Evolutionary conservation across 2,113 vertebrate species (phyloP), one percentile per base, ranked within the genome.

Genomic region (Australoheros scitulus): DNA sequence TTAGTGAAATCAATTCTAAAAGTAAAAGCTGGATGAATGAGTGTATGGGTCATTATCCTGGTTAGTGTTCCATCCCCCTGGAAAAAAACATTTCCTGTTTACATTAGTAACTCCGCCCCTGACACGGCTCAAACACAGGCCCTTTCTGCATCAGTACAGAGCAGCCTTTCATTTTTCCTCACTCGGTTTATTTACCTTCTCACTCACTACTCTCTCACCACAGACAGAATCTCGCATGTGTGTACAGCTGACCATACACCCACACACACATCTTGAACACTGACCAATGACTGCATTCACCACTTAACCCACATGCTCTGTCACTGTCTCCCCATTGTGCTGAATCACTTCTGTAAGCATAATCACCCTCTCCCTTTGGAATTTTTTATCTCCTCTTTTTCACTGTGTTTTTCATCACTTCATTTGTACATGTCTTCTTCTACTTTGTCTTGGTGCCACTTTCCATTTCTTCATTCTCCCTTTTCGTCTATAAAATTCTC

Each of bases 61-160:
- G 55, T 80, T 17, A 36, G 29, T 78, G 92, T 80, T 68, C 85
- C 81, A n/a, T 26, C 57, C 83, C 86, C 81, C 90, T 90, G 70
- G 79, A 93, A 89, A 87, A 81, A 81, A 90, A 15, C 63, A 93
- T 94, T 97, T 96, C 94, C 94, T 97, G 92, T 96, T 97, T 95
- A 94, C 95, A 80, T 95, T 93, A 93, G 93, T 90, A 80, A 20
- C 92, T 70, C 87, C 77, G 9, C 83, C 91, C 89, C 0, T 4
- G 18, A 5, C 11, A 1, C 61, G 18, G 82, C 91, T 91, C 89
- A 91, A 94, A 93, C 94, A 95, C 91, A 94, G 92, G 87, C 83
- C 79, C 89, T 93, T 94, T 94, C 91, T 90, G 60, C 83, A 43
- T 85, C 88, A 32, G 2, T n/a, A 88, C 88, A 84, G 91, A 94